A percentile compares a stretch with the other conserved stretches of the same genome.
phyloP scores from a whole-genome alignment of 2,888 invertebrate species.

The Melanostoma scalare region DNA sequence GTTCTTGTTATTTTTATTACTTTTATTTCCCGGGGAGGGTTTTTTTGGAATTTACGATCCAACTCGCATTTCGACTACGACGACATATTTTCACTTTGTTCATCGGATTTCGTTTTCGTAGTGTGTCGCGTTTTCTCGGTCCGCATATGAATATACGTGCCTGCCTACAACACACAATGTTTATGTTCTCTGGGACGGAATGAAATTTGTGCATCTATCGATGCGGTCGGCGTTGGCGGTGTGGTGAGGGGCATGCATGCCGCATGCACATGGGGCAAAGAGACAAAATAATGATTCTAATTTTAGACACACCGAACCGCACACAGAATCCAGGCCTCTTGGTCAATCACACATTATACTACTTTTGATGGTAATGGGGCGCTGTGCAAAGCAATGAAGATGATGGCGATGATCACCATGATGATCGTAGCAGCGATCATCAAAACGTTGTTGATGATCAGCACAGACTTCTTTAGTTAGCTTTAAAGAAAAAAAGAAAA shows the following conservation, averaged over 20 bases:
- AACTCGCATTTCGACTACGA: conserved; percentile 58
- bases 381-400: conserved; percentile 36
- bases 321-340: conserved; percentile 70
- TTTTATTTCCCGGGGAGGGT: conserved; percentile 40
- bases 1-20: neutral
- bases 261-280: conserved; percentile 6
- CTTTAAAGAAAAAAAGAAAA: too few species aligned
- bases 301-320: conserved; percentile 49
- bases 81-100: conserved; percentile 64
- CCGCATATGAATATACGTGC: too few species aligned
- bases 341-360: conserved; percentile 68
- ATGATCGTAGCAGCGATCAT: conserved; percentile 28
- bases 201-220: conserved; percentile 54
- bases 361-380: conserved; percentile 54
- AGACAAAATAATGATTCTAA: conserved; percentile 65
- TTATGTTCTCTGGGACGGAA: conserved; percentile 38
- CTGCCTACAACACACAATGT: conserved; percentile 14
- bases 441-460: conserved; percentile 1
- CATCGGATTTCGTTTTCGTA: conserved; percentile 17
- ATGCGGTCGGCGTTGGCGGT: conserved; percentile 17
- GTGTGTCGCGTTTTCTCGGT: conserved; percentile 16
- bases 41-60: conserved; percentile 60
- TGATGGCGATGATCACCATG: conserved; percentile 35
- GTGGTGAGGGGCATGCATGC: too few species aligned
- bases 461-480: neutral